Base-by-base conservation (phyloP, 2,888 invertebrate species). In the Polyommatus iphigenia region DNA sequence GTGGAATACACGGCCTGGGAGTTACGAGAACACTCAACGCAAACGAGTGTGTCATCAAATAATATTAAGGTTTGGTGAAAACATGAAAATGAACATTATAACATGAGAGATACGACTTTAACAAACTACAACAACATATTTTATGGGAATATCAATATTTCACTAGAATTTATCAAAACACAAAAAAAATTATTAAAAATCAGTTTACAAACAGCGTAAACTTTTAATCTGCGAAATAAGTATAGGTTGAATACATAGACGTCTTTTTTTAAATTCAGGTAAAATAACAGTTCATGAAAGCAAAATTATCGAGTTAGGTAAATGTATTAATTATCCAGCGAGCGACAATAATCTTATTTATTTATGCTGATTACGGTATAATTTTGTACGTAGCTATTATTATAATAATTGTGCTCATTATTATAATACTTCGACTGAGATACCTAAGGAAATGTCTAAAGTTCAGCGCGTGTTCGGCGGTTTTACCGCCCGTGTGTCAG, bases 401-500 rank as follows among this genome's bases (percentile, higher is more conserved):
- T 18, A 67, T 67, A 67, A 67, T 67, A 67, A 67, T 67, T 67
- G 15, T 67, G 15, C 29, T 67, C 67, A 67, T 29, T 24, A 62
- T 62, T 20, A 20, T 59, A 62, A 24, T 13, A 20, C 8, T 59
- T 20, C 62, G 24, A 24, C 4, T 54, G 54, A 62, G 13, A 20
- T 32, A 67, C 29, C 29, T 18, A 32, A 29, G 24, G 13, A 3
- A 67, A 67, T 32, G 67, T 67, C 29, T 67, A 67, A 32, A 67
- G 67, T 67, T 32, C 32, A 67, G 24, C 62, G 62, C 59, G 20
- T 59, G 59, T 54, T 54, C 20, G 24, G 24, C 46, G 86, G 81
- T 83, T 81, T 82, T 78, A 81, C 57, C 78, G 20, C 29, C 87
- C 86, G 86, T 91, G 83, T 88, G 86, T 86, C 80, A 79, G 82